These are phyloP conservation scores for Mesembrinibis cayennensis DNA, from an alignment of 2,113 vertebrate species.

Conservation along the genomic window DNA sequence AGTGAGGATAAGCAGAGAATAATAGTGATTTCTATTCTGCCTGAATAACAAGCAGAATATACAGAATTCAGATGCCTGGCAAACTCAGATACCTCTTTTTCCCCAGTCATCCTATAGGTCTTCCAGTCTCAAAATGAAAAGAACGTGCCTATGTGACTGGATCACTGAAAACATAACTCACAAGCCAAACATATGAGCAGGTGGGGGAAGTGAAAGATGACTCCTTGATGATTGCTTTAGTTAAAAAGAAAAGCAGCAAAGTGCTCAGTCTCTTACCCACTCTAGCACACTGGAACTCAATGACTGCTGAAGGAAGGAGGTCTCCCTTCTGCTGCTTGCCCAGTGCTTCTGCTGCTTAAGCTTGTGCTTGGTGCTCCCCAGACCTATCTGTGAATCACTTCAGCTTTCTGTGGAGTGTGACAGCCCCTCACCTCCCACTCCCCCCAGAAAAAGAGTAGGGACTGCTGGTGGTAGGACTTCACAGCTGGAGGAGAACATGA, in stretches of 20 bases:
- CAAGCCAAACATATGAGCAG: background rate
- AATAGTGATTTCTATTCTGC: background rate
- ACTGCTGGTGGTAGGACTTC: background rate
- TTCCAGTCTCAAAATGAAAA: background rate
- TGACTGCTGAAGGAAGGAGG: background rate
- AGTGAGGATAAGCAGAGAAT: background rate
- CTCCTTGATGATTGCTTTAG: background rate
- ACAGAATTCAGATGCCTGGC: background rate
- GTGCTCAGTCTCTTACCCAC: background rate
- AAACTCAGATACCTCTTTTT: background rate
- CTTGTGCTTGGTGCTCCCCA: background rate
- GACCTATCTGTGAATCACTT: background rate
- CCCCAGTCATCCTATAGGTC: background rate
- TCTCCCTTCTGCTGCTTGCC: background rate
- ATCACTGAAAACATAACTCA: background rate
- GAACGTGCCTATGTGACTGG: background rate
- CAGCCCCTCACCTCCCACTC: accelerated
- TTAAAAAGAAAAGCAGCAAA: background rate
- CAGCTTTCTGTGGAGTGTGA: background rate
- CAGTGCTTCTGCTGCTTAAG: background rate
- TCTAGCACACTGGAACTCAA: accelerated
- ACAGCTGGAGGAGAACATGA: background rate
- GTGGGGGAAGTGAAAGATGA: background rate
- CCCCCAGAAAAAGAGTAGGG: background rate
- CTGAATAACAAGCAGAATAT: background rate